A percentile compares a stretch with the other conserved stretches of the same genome.
These are phyloP conservation scores for Oreochromis niloticus DNA, from an alignment of 2,113 vertebrate genomes.

Conservation along the genomic window DNA sequence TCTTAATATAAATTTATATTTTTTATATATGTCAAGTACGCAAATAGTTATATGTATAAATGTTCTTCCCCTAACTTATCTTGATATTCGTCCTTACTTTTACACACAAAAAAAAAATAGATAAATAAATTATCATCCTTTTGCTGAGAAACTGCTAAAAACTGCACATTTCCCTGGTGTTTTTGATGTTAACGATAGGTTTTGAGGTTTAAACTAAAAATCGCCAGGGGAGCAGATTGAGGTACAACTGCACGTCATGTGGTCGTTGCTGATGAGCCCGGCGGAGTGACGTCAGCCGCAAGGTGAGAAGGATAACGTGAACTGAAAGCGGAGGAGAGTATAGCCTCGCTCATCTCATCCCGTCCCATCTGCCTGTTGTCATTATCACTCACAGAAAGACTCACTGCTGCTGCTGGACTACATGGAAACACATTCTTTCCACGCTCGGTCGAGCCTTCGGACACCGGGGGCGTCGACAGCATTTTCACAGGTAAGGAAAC, in stretches of 20 bases:
- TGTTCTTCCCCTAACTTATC: not conserved
- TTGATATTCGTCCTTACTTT: not conserved
- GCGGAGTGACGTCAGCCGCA: constrained; percentile 56
- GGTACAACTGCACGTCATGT: not conserved
- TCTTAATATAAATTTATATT: rapidly evolving
- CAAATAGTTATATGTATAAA: not conserved
- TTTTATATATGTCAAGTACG: not conserved
- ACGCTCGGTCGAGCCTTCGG: not conserved
- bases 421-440: not conserved
- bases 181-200: rapidly evolving
- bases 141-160: not conserved
- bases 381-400: not conserved
- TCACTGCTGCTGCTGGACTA: not conserved
- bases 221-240: not conserved
- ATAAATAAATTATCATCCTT: not conserved
- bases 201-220: not conserved
- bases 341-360: not conserved
- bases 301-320: constrained; percentile 37
- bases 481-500: constrained; percentile 37
- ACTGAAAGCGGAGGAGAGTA: not conserved
- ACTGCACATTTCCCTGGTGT: not conserved
- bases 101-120: no score
- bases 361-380: constrained; percentile 23
- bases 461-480: not conserved
- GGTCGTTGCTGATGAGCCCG: not conserved